Base-by-base conservation (phyloP, 1,140 invertebrate genomes). In the Potamilus streckersoni region DNA sequence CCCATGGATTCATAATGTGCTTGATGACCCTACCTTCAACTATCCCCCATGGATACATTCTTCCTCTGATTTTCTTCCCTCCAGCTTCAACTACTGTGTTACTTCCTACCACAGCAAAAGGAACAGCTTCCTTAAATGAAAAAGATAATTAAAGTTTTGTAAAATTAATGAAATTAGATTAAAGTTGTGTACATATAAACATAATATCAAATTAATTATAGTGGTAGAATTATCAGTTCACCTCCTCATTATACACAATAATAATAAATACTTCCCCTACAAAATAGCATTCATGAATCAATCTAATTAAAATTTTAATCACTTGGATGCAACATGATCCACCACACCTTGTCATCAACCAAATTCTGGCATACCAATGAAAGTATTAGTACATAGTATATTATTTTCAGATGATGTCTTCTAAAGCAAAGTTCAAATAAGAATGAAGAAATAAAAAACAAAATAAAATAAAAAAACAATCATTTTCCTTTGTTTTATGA, bases 21-120 rank as follows among this genome's bases (percentile, higher is more conserved):
- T 20, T 13, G 15, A 6, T 12, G 12, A 62, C 66, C 73, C 69
- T 79, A 89, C 89, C 86, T 93, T 99, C 97, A 11, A 99, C 97
- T 65, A 98, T 95, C 20, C 98, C 98, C 98, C 98, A 99, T 0
- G 97, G 97, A 91, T 99, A 99, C 86, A 98, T 95, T 3, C 98
- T 92, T 19, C 96, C 97, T 75, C 97, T 67, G 59, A 97, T 96
- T 73, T 96, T 89, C 71, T 87, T 90, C 5, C 89, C 87, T 57
- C 82, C 82, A 19, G 82, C 86, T 89, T 99, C 97, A 60, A 98
- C 94, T 27, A 98, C 94, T 20, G 95, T 94, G 89, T 99, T 99
- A 78, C 97, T 97, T 23, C 98, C 98, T n/a, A 99, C 97, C 27
- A 99, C 97, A 55, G 98, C 98, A 91, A 99, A 99, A 73, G 98